These are phyloP conservation scores for Sphaeramia orbicularis DNA, from an alignment of 2,797 vertebrate species.

Conservation along the genomic window DNA sequence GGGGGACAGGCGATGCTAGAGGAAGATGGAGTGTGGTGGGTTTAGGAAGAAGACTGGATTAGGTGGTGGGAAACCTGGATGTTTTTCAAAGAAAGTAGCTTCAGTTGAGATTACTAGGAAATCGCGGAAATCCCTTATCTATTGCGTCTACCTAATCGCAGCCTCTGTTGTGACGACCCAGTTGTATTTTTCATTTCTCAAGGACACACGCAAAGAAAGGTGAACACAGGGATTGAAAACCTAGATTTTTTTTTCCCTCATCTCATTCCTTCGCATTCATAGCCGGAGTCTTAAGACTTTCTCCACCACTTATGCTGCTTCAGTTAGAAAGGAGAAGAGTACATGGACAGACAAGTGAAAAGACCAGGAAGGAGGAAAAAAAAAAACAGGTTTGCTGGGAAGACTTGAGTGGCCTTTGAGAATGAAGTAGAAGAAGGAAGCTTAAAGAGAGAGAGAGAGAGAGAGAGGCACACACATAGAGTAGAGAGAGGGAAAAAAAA, in stretches of 20 bases:
- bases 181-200: conserved; percentile 40
- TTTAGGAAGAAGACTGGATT: conserved; percentile 49
- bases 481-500: conserved; percentile 16
- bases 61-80: conserved; percentile 52
- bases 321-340: conserved; percentile 21
- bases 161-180: neutral
- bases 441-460: conserved; percentile 46
- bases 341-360: conserved; percentile 38
- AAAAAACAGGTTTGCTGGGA: conserved; percentile 42
- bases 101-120: conserved; percentile 50
- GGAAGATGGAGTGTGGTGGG: conserved; percentile 25
- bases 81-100: conserved; percentile 48
- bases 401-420: conserved; percentile 49
- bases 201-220: conserved; percentile 10
- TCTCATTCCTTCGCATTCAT: conserved; percentile 36
- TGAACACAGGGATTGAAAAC: conserved; percentile 14
- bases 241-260: conserved; percentile 23
- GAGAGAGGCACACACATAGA: conserved; percentile 6
- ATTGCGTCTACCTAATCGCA: conserved; percentile 34
- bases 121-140: conserved; percentile 52
- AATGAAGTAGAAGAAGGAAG: conserved; percentile 49
- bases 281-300: conserved; percentile 41
- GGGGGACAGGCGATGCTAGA: conserved; percentile 34
- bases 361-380: conserved; percentile 20
- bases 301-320: conserved; percentile 46